These are phyloP conservation scores for Hirtodrosophila alboralis DNA, from an alignment of 2,888 invertebrate genomes.

Conservation along the genomic window DNA sequence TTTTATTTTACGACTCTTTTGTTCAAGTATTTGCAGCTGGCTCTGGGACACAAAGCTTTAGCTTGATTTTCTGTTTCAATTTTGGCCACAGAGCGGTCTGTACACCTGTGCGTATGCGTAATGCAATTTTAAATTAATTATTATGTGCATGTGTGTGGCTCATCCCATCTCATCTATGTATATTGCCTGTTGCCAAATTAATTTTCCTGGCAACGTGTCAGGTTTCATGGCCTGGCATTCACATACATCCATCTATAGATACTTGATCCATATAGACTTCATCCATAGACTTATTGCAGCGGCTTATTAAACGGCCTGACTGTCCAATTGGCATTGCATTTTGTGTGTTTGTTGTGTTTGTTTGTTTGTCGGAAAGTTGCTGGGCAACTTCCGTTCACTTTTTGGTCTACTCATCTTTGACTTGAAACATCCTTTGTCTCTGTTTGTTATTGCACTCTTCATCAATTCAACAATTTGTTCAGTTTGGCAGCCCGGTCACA, in stretches of 20 bases:
- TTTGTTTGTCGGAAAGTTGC: constrained; percentile 47
- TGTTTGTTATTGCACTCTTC: constrained; percentile 34
- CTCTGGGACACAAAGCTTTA: constrained; percentile 8
- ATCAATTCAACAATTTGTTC: constrained; percentile 25
- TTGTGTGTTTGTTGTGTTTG: background rate
- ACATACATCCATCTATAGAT: constrained; percentile 15
- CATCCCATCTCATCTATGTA: constrained; percentile 59
- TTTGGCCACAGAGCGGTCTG: constrained; percentile 34
- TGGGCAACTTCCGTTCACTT: constrained; percentile 51
- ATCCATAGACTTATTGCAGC: constrained; percentile 41
- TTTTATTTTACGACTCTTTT: constrained; percentile 75
- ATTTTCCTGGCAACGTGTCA: constrained; percentile 66
- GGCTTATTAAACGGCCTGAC: constrained; percentile 38
- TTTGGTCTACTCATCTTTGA: constrained; percentile 25
- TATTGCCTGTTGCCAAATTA: constrained; percentile 64
- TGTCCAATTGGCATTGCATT: background rate
- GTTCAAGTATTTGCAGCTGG: constrained; percentile 46
- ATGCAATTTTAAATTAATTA: constrained; percentile 76
- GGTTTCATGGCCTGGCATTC: constrained; percentile 27
- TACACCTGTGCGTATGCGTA: constrained; percentile 74
- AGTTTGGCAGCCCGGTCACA: constrained; percentile 4
- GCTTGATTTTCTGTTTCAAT: constrained; percentile 28
- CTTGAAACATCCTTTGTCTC: constrained; percentile 29
- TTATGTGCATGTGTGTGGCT: constrained; percentile 59
- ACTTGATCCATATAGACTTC: background rate